These are phyloP conservation scores for Melanostoma mellinum DNA, from an alignment of 2,888 invertebrate genomes.

Conservation along the genomic window DNA sequence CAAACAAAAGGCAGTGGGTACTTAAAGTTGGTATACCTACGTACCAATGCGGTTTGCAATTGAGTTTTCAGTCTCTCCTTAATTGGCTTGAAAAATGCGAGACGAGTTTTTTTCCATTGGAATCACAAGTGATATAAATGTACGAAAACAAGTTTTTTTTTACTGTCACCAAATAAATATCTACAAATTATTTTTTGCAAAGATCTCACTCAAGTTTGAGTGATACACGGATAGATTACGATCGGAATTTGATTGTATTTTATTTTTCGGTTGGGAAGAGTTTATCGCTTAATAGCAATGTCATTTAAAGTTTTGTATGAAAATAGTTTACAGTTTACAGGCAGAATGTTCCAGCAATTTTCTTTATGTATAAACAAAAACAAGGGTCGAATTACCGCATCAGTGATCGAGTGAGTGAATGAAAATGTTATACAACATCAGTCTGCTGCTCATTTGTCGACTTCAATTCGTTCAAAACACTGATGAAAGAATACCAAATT, in stretches of 20 bases:
- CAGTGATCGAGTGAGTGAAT: no score
- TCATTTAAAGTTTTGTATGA: no score
- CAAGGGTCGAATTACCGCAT: no score
- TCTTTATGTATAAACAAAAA: no score
- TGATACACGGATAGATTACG: constrained; percentile 30
- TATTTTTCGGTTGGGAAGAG: not conserved
- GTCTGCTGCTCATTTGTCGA: no score
- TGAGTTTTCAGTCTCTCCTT: constrained; percentile 30
- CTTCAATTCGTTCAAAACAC: no score
- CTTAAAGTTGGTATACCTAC: constrained; percentile 5
- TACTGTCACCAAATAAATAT: not conserved
- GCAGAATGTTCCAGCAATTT: no score
- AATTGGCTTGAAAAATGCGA: constrained; percentile 28
- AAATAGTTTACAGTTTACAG: no score
- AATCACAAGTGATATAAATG: constrained; percentile 6
- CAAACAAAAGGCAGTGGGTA: constrained; percentile 1
- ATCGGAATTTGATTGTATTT: constrained; percentile 37
- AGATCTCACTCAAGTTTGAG: constrained; percentile 30
- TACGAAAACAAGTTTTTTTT: constrained; percentile 16
- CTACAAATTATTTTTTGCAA: not conserved
- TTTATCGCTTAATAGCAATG: no score
- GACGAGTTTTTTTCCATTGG: not conserved
- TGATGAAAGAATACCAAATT: no score
- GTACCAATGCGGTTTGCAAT: constrained; percentile 23
- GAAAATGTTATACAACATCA: no score